Evolutionary conservation across 2,113 vertebrate species (phyloP), one percentile per base, ranked within the genome.

Genomic region (Gallinago paraguaiae): DNA sequence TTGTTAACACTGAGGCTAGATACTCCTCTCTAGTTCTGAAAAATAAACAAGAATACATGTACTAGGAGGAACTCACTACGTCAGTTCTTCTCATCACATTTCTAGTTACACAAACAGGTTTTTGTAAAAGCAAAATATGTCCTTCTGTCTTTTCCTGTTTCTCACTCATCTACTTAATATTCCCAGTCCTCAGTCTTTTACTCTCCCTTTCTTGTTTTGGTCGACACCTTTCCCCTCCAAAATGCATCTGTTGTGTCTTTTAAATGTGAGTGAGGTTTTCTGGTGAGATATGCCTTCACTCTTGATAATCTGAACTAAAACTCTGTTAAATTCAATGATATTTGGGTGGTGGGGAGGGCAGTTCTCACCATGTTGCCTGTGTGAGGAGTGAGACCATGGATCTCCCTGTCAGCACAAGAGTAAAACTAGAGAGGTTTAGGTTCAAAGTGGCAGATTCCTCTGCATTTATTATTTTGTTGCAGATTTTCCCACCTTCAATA

Each of bases 291-390:
- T 24, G 4, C 28, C 13, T 35, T 59, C 11, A 19, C 4, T 60
- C 37, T 53, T 51, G 30, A 31, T 33, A 86, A 67, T 19, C 8
- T 56, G 43, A 68, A 14, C 12, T 59, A 88, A 86, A 94, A 43
- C 14, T 1, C 0, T 30, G 4, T 0, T 4, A 79, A 80, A 5
- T 31, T 80, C 14, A 41, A 8, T 11, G 8, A 19, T 2, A 33
- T 56, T 24, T 46, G 13, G 17, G 9, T 1, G 1, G 8, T 39
- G 10, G 4, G 30, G 9, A 84, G 12, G n/a, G 23, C 43, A 39
- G 13, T 7, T 93, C 53, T 82, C 35, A 24, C 27, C 30, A 14
- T 9, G 41, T 31, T 57, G 20, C 15, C 7, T 20, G 0, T 30
- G 6, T 46, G 17, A 71, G 7, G 23, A 30, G 11, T 17, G 20